Conservation (phyloP, 1,140 invertebrate species). For the Phenacoccus solenopsis region DNA sequence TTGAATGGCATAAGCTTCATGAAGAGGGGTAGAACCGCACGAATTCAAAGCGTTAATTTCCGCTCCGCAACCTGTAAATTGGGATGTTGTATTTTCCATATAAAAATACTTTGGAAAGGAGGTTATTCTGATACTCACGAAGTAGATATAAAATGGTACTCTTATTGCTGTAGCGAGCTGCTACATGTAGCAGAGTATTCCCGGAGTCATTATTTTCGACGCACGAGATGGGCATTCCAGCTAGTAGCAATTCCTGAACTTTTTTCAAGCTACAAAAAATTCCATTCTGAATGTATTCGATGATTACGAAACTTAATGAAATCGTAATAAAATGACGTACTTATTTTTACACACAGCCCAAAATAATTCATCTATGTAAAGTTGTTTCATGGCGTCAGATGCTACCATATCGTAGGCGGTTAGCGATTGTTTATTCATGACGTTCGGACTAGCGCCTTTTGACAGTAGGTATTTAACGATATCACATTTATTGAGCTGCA, state of each 20-base stretch:
- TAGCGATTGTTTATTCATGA: slow-evolving; percentile 42
- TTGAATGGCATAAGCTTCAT: slow-evolving; percentile 46
- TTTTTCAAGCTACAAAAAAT: slow-evolving; percentile 33
- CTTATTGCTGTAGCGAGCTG: slow-evolving; percentile 46
- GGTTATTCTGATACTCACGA: slow-evolving; percentile 28
- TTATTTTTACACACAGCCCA: slow-evolving; percentile 48
- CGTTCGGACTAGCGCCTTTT: slow-evolving; percentile 44
- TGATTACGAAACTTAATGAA: slow-evolving; percentile 1
- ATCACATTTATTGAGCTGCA: slow-evolving; percentile 42
- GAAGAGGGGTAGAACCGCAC: slow-evolving; percentile 46
- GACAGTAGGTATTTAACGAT: slow-evolving; percentile 45
- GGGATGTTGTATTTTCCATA: no score
- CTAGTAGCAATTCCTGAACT: slow-evolving; percentile 37
- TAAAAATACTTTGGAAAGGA: no score
- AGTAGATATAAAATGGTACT: slow-evolving; percentile 44
- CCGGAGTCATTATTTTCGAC: slow-evolving; percentile 44
- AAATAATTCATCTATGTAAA: slow-evolving; percentile 49
- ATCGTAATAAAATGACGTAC: slow-evolving; percentile 34
- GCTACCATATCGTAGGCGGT: slow-evolving; percentile 43
- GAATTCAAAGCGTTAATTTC: slow-evolving; percentile 42
- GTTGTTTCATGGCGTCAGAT: slow-evolving; percentile 39
- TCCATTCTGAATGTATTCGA: slow-evolving; percentile 14
- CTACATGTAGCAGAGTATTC: slow-evolving; percentile 52
- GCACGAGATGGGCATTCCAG: slow-evolving; percentile 45
- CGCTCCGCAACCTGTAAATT: slow-evolving; percentile 37